These are phyloP conservation scores for Pseudomyrmex concolor DNA, from an alignment of 1,140 invertebrate genomes.

Conservation along the genomic window DNA sequence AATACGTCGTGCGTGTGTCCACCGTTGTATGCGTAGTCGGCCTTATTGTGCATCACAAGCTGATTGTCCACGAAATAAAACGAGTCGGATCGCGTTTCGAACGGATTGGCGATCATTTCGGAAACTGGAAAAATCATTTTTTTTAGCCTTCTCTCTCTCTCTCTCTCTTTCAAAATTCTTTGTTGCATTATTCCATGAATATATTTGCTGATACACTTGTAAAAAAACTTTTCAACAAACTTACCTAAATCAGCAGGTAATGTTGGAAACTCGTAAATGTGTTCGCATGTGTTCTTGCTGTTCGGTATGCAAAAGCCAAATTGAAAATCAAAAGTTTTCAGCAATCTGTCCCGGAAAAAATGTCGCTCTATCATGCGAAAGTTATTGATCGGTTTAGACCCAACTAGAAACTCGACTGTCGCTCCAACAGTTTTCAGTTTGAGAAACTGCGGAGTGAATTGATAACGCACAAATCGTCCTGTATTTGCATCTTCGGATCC, in stretches of 20 bases:
- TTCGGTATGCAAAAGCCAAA: conserved; percentile 99
- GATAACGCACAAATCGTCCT: conserved; percentile 98
- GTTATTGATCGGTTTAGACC: conserved; percentile 95
- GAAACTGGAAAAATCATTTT: conserved; percentile 90
- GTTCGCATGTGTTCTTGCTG: conserved; percentile 98
- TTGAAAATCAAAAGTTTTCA: conserved; percentile 99
- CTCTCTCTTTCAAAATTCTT: conserved; percentile 24
- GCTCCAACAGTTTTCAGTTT: conserved; percentile 98
- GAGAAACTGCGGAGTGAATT: conserved; percentile 98
- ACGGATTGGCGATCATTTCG: conserved; percentile 98
- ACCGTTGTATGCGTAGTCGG: conserved; percentile 97
- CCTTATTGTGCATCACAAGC: conserved; percentile 99
- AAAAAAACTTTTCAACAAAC: conserved; percentile 65
- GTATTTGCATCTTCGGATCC: conserved; percentile 93
- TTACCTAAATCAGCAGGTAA: conserved; percentile 94
- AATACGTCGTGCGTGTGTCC: conserved; percentile 83
- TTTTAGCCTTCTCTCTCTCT: not conserved
- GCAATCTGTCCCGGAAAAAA: conserved; percentile 96
- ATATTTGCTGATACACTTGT: no score
- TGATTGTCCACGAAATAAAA: conserved; percentile 99
- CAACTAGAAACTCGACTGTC: conserved; percentile 98
- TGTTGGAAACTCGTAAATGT: conserved; percentile 99
- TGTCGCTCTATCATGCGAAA: conserved; percentile 99
- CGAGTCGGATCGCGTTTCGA: conserved; percentile 98
- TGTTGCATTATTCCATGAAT: not conserved